Evolutionary conservation across 2,113 vertebrate genomes (phyloP).

Genomic region (Erythrocebus patas): DNA sequence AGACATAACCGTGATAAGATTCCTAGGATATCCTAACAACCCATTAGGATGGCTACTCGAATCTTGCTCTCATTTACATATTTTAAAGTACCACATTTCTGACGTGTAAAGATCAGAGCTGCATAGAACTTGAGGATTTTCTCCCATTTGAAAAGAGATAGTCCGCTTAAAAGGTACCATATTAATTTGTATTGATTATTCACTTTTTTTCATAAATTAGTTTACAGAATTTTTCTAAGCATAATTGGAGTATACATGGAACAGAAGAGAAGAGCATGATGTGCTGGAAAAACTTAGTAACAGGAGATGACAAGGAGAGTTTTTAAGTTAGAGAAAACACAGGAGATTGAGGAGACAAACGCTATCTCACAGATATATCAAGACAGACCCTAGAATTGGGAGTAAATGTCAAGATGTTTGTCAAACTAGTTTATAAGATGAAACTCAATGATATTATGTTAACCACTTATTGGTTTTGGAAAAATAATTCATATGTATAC

Average conservation of each 20-base stretch:
- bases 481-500: neutral
- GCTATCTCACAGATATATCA: neutral
- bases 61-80: neutral
- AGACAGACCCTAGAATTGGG: neutral
- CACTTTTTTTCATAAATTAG: neutral
- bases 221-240: neutral
- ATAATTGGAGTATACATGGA: neutral
- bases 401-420: neutral
- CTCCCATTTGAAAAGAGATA: neutral
- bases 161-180: neutral
- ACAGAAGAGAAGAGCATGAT: neutral
- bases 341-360: neutral
- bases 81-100: neutral
- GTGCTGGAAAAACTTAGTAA: neutral
- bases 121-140: neutral
- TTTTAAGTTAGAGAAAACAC: neutral
- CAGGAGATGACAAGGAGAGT: neutral
- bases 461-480: neutral
- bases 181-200: neutral
- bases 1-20: neutral
- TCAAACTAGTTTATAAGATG: neutral
- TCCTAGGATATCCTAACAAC: neutral
- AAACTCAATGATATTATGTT: neutral
- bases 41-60: neutral
- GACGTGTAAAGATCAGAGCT: neutral